These are phyloP conservation scores for Coecobrya sp. DNA, from an alignment of 2,888 invertebrate genomes.

Conservation along the genomic window DNA sequence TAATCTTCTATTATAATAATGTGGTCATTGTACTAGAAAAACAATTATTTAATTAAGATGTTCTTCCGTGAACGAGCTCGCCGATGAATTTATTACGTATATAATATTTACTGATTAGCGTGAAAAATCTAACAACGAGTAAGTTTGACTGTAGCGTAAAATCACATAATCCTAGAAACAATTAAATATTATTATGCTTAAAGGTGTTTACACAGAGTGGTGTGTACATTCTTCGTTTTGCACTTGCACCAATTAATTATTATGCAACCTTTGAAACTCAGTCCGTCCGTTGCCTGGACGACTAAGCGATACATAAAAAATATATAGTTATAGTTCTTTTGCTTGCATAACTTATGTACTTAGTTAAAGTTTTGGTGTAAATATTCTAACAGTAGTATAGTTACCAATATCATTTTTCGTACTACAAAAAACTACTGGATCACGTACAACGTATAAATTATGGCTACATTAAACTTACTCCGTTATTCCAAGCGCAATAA, in stretches of 20 bases:
- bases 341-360: too few species aligned
- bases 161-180: neutral
- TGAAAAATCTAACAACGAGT: neutral
- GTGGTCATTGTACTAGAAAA: slow-evolving; percentile 46
- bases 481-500: neutral
- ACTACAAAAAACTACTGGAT: neutral
- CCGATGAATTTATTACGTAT: neutral
- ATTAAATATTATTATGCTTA: neutral
- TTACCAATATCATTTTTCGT: neutral
- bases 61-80: neutral
- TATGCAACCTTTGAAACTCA: neutral
- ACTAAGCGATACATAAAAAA: neutral
- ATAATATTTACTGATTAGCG: neutral
- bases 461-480: neutral
- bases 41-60: neutral
- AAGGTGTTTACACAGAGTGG: neutral
- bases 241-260: neutral
- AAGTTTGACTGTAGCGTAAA: neutral
- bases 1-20: neutral
- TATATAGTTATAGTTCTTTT: neutral
- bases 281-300: neutral
- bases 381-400: too few species aligned
- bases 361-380: too few species aligned
- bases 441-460: too few species aligned
- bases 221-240: neutral